Evolutionary conservation across 1,140 invertebrate genomes (phyloP), one percentile per base, ranked within the genome.

Genomic region (Aleiodes sp.): DNA sequence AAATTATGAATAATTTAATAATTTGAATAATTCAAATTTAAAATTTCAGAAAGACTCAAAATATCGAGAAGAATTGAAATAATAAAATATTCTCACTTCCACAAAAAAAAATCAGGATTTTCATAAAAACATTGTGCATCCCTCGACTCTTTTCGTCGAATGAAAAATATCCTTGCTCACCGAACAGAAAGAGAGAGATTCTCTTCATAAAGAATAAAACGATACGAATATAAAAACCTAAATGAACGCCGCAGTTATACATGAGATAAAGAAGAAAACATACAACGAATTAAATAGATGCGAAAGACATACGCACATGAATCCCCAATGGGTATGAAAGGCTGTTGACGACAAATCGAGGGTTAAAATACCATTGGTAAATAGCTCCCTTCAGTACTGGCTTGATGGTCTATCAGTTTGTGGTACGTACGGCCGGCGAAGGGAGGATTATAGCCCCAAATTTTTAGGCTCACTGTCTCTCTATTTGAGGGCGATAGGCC

Each of bases 361-460:
- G 84, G 85, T 85, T 86, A 85, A 86, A 86, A 86, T 84, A 79
- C 85, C 80, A 82, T 86, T 78, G 81, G 85, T 84, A 86, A 86
- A 86, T 82, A 86, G 75, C 28, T n/a, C 9, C 8, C 28, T 12
- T 70, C 72, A 75, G 72, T 63, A 70, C 66, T 62, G 68, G 57
- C 62, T 69, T 71, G 77, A 76, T 78, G 75, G n/a, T 79, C 74
- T 81, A 82, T 85, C 78, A 78, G n/a, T n/a, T 73, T 73, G 72
- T 19, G 68, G 64, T 52, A 64, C 64, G 43, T 41, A 64, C 33
- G 31, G 65, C 39, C 37, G 46, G 19, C 16, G 70, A 70, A 73
- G 64, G 59, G 41, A 70, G 82, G 84, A 86, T 85, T 86, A 86
- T 85, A 85, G 75, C 84, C 84, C 84, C 84, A 84, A 86, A 84